Evolutionary conservation across 2,113 vertebrate species (phyloP).

Genomic region (Coreoperca whiteheadi): DNA sequence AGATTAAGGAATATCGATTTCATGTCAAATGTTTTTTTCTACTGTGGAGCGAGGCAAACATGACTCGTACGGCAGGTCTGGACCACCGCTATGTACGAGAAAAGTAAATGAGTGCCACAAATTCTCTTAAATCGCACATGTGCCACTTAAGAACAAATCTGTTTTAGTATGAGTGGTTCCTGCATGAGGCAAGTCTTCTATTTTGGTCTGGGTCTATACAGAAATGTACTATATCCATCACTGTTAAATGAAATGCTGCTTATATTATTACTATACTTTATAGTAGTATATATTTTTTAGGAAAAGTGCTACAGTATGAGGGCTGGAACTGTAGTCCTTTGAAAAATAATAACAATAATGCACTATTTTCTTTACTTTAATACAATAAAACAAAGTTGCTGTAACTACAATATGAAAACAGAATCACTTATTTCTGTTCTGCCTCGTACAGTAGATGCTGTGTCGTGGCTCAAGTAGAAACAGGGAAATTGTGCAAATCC

Average conservation of each 20-base stretch:
- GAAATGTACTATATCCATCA: not conserved
- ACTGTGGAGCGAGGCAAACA: too few species aligned
- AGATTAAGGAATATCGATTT: too few species aligned
- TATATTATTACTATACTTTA: not conserved
- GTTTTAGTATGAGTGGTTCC: not conserved
- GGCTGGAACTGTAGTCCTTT: not conserved
- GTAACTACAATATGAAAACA: not conserved
- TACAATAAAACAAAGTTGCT: too few species aligned
- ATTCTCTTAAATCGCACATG: not conserved
- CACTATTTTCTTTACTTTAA: too few species aligned
- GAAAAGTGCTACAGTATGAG: not conserved
- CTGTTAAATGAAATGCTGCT: not conserved
- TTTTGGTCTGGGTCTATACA: not conserved
- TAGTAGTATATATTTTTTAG: not conserved
- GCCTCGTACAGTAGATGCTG: not conserved
- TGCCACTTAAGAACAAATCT: not conserved
- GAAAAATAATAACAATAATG: not conserved
- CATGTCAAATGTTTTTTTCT: too few species aligned
- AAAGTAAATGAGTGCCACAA: not conserved
- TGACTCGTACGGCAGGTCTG: too few species aligned
- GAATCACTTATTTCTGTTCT: not conserved
- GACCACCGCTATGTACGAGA: not conserved
- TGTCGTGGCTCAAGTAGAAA: not conserved
- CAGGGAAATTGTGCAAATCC: not conserved
- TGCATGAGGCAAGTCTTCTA: not conserved